phyloP scores from a whole-genome alignment of 2,797 vertebrate species.

The Sebastes melanostomus region DNA sequence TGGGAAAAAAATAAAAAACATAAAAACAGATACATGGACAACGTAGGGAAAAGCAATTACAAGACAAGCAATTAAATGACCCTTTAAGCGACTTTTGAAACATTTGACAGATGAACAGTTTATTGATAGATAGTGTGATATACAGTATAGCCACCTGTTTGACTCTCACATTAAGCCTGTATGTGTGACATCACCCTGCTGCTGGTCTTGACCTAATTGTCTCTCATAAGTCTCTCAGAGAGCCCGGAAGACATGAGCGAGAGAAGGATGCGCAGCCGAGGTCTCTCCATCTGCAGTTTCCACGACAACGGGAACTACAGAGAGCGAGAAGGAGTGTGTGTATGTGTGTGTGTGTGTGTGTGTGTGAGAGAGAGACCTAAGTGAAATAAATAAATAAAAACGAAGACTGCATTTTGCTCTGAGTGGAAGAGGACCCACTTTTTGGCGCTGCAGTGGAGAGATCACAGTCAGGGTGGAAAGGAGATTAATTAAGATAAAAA shows the following conservation, averaged over 20 bases:
- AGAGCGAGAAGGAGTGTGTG: neutral
- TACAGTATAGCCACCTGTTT: constrained; percentile 67
- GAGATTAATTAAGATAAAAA: constrained; percentile 55
- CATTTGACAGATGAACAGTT: no score
- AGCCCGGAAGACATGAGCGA: constrained; percentile 15
- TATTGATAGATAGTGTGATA: neutral
- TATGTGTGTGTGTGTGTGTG: neutral
- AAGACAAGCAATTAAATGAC: no score
- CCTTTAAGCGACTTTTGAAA: no score
- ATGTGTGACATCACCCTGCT: constrained; percentile 24
- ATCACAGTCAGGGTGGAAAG: constrained; percentile 24
- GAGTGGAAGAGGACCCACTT: neutral
- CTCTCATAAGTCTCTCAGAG: constrained; percentile 34
- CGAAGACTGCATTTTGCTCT: constrained; percentile 13
- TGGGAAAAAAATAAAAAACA: no score
- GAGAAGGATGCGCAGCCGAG: constrained; percentile 11
- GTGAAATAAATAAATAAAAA: constrained; percentile 14
- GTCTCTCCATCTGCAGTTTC: constrained; percentile 71
- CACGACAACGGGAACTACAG: constrained; percentile 76
- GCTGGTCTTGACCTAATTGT: constrained; percentile 58
- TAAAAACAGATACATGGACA: no score
- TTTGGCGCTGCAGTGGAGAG: neutral
- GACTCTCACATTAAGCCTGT: constrained; percentile 14
- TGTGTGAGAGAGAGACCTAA: neutral
- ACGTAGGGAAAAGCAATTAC: no score